Evolutionary conservation across 2,888 invertebrate species (phyloP).

Genomic region (Apotomis turbidana): DNA sequence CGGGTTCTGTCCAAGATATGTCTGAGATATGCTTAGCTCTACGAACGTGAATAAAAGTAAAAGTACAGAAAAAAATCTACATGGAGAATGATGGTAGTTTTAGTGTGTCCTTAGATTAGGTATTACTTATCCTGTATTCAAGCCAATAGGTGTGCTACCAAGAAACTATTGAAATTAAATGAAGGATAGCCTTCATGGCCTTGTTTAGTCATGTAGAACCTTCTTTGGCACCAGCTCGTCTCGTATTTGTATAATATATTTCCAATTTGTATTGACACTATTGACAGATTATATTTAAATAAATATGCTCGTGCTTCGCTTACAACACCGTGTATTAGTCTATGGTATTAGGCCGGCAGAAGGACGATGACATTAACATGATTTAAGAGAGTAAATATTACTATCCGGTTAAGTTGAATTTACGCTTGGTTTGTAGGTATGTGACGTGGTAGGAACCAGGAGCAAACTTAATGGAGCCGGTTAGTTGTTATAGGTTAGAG

Average conservation of each 20-base stretch:
- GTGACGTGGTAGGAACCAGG: neutral
- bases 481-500: neutral
- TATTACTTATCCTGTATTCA: too few relatives aligned
- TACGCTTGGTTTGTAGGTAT: neutral
- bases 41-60: too few relatives aligned
- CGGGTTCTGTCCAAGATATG: too few relatives aligned
- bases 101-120: too few relatives aligned
- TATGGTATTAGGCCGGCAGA: conserved; percentile 50
- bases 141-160: neutral
- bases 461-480: neutral
- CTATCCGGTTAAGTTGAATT: conserved; percentile 21
- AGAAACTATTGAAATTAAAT: neutral
- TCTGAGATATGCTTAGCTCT: too few relatives aligned
- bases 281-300: conserved; percentile 41
- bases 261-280: conserved; percentile 38
- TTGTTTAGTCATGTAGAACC: conserved; percentile 4
- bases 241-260: conserved; percentile 33
- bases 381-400: conserved; percentile 67
- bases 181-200: conserved; percentile 5
- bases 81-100: too few relatives aligned
- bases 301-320: conserved; percentile 22
- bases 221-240: conserved; percentile 9
- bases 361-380: conserved; percentile 64
- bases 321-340: conserved; percentile 27
- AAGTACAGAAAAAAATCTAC: too few relatives aligned